Evolutionary conservation across 2,113 vertebrate species (phyloP).

Genomic region (Microtus oregoni): DNA sequence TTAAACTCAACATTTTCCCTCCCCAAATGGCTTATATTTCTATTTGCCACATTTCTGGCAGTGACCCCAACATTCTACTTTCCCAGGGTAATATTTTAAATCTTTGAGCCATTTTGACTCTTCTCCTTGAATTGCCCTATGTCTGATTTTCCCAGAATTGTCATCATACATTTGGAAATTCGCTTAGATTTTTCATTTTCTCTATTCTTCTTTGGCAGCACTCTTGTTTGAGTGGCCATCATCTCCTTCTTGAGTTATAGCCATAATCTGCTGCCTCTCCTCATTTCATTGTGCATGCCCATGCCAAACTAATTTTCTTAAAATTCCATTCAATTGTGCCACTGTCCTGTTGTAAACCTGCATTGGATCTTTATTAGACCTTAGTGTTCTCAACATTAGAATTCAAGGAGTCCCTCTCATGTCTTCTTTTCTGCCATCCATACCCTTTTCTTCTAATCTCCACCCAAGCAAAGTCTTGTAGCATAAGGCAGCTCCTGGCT

Average conservation of each 20-base stretch:
- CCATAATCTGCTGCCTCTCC: constrained; percentile 29
- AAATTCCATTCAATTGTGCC: constrained; percentile 66
- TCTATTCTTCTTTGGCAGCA: constrained; percentile 53
- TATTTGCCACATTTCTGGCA: constrained; percentile 44
- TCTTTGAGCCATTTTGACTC: constrained; percentile 56
- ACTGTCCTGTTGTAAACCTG: constrained; percentile 54
- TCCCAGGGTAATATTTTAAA: constrained; percentile 33
- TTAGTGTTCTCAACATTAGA: constrained; percentile 44
- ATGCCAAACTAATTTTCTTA: constrained; percentile 77
- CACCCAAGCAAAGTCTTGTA: background rate
- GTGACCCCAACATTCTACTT: constrained; percentile 6
- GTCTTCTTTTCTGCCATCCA: background rate
- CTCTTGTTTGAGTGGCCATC: constrained; percentile 52
- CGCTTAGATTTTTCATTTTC: constrained; percentile 58
- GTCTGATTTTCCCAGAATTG: constrained; percentile 27
- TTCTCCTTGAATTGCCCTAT: constrained; percentile 61
- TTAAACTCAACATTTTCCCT: constrained; percentile 9
- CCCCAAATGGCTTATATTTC: background rate
- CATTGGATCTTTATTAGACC: constrained; percentile 62
- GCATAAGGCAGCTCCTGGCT: background rate
- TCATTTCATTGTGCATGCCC: constrained; percentile 22
- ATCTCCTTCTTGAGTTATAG: constrained; percentile 67
- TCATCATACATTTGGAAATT: constrained; percentile 61
- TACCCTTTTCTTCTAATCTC: constrained; percentile 1
- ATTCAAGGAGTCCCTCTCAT: constrained; percentile 30